Evolutionary conservation across 2,888 invertebrate species (phyloP), one percentile per base, ranked within the genome.

Genomic region (Torymus aiolomorphi): DNA sequence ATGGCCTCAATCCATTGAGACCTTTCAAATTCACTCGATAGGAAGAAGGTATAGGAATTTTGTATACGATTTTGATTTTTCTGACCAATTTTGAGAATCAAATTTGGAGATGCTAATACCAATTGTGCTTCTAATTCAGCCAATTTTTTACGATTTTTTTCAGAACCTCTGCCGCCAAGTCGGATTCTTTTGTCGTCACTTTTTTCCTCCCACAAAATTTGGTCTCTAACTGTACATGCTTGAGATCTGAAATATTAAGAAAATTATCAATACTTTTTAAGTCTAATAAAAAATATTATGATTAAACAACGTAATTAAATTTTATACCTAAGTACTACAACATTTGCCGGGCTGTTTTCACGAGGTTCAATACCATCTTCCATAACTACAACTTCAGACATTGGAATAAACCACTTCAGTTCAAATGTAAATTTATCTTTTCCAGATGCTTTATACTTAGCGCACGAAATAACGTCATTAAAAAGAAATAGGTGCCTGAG

Each of bases 1-100:
- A 98, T 96, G 2, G 97, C 96, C 89, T 98, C 97, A 84, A 96
- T 94, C 98, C 98, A 98, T 89, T 97, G 97, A 83, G 96, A 95
- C 75, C 97, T 93, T 90, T 98, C 98, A 88, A 96, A 98, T 91
- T 98, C 97, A 0, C 97, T 97, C 84, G 97, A 96, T 86, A 98
- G 92, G 91, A 97, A 97, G 92, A 98, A 97, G 76, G 95, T 94
- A 85, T 92, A 92, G 20, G 88, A 87, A 82, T 89, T 90, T 89
- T 95, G 94, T 56, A 94, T 93, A 69, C 95, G 92, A 86, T 94
- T 94, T 74, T 94, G 93, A 80, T 92, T 92, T 86, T 94, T 93
- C 84, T 96, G 95, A 69, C 94, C 94, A 81, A 98, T 94, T 66
- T 96, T 93, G 89, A 97, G 95, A 80, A 96, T 94, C 83, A 98